Conservation (phyloP, 64 coral and sea anemone genomes). For the Astreopora myriophthalma region DNA sequence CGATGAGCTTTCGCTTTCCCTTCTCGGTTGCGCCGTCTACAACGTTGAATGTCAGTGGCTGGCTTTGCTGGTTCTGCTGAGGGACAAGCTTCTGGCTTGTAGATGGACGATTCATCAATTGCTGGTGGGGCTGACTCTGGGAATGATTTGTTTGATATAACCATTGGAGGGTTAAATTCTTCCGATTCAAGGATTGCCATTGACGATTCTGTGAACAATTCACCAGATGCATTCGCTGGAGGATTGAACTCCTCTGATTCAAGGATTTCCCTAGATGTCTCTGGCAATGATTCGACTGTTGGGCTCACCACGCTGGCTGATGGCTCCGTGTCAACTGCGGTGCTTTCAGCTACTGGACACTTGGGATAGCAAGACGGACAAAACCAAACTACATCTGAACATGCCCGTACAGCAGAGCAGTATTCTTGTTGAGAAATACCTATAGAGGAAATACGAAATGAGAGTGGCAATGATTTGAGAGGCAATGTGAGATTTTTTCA, state of each 20-base stretch:
- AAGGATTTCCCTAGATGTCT: not conserved
- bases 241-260: not conserved
- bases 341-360: no score
- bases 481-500: no score
- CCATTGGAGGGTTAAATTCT: not conserved
- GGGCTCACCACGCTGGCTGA: not conserved
- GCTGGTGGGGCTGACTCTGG: not conserved
- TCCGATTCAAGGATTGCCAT: not conserved
- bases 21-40: constrained; percentile 2
- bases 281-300: not conserved
- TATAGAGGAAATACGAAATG: no score
- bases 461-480: no score
- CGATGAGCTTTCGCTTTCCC: constrained; percentile 31
- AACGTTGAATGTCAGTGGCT: not conserved
- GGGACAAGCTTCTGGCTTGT: not conserved
- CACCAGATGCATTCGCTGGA: no score
- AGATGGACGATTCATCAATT: not conserved
- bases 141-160: not conserved
- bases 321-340: no score
- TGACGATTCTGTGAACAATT: not conserved
- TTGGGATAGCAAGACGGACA: no score
- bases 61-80: not conserved
- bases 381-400: no score
- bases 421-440: no score
- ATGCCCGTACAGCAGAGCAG: no score